These are phyloP conservation scores for Aporrectodea caliginosa DNA, from an alignment of 1,140 invertebrate genomes.

Conservation along the genomic window DNA sequence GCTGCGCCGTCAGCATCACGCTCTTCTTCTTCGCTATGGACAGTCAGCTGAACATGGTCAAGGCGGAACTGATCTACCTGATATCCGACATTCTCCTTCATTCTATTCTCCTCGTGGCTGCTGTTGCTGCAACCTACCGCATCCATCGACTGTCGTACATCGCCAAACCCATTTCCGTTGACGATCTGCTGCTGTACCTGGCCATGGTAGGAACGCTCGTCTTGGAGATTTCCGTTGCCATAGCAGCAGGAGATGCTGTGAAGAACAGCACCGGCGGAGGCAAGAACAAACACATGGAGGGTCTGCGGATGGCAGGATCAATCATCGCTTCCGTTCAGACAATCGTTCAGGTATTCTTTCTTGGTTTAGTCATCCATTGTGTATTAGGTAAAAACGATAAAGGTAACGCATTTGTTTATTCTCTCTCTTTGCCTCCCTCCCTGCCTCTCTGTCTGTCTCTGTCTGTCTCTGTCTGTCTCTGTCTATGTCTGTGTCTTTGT, in stretches of 20 bases:
- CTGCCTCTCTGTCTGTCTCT: neutral
- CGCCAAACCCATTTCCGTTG: conserved; percentile 20
- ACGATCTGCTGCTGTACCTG: conserved; percentile 25
- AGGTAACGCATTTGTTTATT: too few relatives aligned
- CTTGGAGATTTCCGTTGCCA: conserved; percentile 15
- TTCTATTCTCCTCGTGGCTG: conserved; percentile 9
- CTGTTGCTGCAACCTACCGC: neutral
- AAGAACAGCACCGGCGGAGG: neutral
- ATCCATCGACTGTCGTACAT: conserved; percentile 18
- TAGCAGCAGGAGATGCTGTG: conserved; percentile 3
- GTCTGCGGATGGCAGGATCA: neutral
- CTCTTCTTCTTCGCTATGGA: conserved; percentile 18
- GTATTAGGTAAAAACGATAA: conserved; percentile 4
- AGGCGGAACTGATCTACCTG: conserved; percentile 11
- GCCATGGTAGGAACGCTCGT: conserved; percentile 22
- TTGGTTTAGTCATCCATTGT: neutral
- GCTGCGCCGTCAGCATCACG: conserved; percentile 26
- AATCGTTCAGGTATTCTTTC: neutral
- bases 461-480: neutral
- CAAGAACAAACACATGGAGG: neutral
- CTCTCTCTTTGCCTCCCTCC: too few relatives aligned
- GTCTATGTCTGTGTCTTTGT: too few relatives aligned
- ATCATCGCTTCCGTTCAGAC: neutral
- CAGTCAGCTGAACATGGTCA: neutral
- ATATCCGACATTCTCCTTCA: conserved; percentile 15